These are phyloP conservation scores for Ancistrus triradiatus DNA, from an alignment of 2,113 vertebrate species.

Conservation along the genomic window DNA sequence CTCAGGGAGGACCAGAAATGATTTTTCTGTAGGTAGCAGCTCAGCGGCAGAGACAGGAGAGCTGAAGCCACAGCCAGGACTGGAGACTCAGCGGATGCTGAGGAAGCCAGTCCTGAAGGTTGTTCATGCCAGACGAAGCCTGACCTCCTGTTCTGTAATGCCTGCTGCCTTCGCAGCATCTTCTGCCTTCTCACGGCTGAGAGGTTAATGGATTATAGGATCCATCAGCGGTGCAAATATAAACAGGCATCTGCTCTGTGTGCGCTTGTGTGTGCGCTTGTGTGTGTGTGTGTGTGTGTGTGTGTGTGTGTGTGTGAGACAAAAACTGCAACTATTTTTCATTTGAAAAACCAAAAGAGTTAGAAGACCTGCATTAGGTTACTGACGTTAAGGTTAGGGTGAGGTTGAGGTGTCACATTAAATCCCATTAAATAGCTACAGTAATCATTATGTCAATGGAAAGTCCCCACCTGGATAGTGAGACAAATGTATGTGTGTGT, in stretches of 20 bases:
- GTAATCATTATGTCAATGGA: no score
- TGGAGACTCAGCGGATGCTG: neutral
- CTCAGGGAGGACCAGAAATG: conserved; percentile 9
- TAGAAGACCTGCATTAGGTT: no score
- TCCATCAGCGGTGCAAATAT: conserved; percentile 28
- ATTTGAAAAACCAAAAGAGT: no score
- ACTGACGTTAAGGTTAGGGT: no score
- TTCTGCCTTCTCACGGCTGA: conserved; percentile 9
- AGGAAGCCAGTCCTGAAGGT: neutral
- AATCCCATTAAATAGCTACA: no score
- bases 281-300: no score
- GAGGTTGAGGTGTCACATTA: no score
- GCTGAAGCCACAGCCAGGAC: neutral
- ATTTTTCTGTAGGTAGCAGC: conserved; percentile 2
- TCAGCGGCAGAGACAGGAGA: conserved; percentile 1
- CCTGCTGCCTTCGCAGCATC: neutral
- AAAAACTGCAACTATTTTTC: no score
- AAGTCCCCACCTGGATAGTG: no score
- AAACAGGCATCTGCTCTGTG: conserved; percentile 1
- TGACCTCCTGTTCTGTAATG: conserved; percentile 1
- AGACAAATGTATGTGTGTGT: no score
- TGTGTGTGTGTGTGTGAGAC: no score
- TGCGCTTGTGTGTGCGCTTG: no score
- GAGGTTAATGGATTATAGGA: conserved; percentile 21
- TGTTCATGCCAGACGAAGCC: conserved; percentile 5